phyloP scores from a whole-genome alignment of 2,113 vertebrate species.

The Cyphomyrus discorhynchus region DNA sequence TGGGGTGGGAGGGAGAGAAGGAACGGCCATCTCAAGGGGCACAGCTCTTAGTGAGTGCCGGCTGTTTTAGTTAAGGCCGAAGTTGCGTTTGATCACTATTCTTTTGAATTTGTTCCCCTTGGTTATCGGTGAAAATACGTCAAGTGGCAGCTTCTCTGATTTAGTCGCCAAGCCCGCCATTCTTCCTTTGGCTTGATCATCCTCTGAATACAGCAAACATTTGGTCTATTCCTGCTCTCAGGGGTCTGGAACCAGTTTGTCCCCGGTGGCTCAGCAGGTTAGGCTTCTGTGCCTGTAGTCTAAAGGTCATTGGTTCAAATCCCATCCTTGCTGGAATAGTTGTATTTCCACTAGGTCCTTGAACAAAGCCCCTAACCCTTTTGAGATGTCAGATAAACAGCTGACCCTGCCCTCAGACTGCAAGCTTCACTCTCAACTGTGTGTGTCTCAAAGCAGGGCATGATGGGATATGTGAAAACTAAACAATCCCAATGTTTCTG shows the following conservation, averaged over 20 bases:
- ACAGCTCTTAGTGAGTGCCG: not conserved
- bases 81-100: not conserved
- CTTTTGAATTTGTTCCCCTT: not conserved
- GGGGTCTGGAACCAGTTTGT: not conserved
- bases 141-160: not conserved
- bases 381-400: not conserved
- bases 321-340: not conserved
- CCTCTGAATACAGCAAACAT: not conserved
- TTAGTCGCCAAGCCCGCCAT: not conserved
- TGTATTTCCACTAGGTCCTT: not conserved
- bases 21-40: not conserved
- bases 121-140: not conserved
- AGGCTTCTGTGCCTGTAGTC: not conserved
- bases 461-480: not conserved
- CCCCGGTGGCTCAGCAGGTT: not conserved
- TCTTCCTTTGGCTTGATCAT: not conserved
- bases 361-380: not conserved
- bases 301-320: not conserved
- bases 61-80: not conserved
- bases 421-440: not conserved
- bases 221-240: not conserved
- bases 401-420: not conserved
- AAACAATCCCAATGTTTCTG: not conserved
- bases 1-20: not conserved
- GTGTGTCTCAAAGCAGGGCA: not conserved